Base-by-base conservation (phyloP, 2,113 vertebrate genomes). In the Rattus rattus region DNA sequence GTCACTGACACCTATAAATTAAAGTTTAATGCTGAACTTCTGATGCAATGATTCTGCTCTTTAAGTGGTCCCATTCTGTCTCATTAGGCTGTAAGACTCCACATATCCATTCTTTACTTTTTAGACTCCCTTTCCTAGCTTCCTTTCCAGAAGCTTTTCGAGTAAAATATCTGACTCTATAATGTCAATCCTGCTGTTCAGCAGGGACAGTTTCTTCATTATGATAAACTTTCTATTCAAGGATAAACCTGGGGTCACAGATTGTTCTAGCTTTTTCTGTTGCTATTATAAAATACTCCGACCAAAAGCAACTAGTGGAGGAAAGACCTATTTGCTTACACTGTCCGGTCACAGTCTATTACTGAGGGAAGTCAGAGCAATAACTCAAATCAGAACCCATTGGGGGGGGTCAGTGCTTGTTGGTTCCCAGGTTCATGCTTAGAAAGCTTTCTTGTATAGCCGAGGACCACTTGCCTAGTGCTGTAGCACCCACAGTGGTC, bases 221-320 rank as follows among this genome's bases (percentile, higher is more conserved):
- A 63, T 54, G 77, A 86, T 65, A 56, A 94, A 52, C 36, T 94
- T 96, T 92, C 49, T 86, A 39, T 79, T 61, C 65, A 70, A 95
- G 65, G 12, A 89, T 94, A 96, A 95, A 87, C 33, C 16, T 7
- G 20, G 59, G 22, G 75, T 63, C 93, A 92, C 33, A 86, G 88
- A 92, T 81, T 92, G 14, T 69, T 49, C 63, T 22, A 87, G 63
- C 33, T 69, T 67, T 17, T 24, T 69, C 65, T 69, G 43, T 52
- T 69, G 63, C 30, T 69, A 22, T 87, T 30, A 87, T 87, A 87
- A 69, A 69, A 52, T 49, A 36, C 43, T 69, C 2, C 36, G 63
- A 52, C 6, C 17, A 13, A 69, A 87, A 87, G 84, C 63, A 69
- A 36, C 63, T 52, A 7, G 30, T 36, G 63, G 63, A 86, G 30